Evolutionary conservation across 2,888 invertebrate species (phyloP).

Genomic region (Holacanthella duospinosa): DNA sequence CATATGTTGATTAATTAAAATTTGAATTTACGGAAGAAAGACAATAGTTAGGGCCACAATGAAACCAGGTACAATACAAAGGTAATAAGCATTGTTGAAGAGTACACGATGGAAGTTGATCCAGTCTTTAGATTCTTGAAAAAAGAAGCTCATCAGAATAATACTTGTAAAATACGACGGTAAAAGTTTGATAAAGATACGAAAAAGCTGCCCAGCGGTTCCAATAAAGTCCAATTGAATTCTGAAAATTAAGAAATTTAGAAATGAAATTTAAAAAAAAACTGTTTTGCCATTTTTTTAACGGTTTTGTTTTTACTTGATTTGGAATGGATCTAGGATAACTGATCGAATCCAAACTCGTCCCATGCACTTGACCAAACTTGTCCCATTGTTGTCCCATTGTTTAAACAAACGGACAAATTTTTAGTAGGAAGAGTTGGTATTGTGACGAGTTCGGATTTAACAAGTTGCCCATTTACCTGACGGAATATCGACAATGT

Average conservation of each 20-base stretch:
- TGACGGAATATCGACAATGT: constrained; percentile 57
- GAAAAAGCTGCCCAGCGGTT: constrained; percentile 48
- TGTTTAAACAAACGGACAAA: too few relatives aligned
- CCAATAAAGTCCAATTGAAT: constrained; percentile 19
- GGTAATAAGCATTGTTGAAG: constrained; percentile 48
- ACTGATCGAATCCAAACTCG: too few relatives aligned
- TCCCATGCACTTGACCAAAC: too few relatives aligned
- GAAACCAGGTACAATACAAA: constrained; percentile 48
- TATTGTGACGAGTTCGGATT: too few relatives aligned
- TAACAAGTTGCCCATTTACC: too few relatives aligned
- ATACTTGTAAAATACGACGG: constrained; percentile 57
- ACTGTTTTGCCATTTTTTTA: neutral
- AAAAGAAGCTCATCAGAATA: constrained; percentile 51
- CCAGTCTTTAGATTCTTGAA: constrained; percentile 45
- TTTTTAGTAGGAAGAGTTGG: too few relatives aligned
- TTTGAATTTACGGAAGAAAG: constrained; percentile 28
- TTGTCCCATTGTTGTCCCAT: too few relatives aligned
- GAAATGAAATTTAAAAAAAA: too few relatives aligned
- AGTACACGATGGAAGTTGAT: constrained; percentile 47
- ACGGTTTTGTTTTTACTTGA: neutral
- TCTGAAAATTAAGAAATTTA: too few relatives aligned
- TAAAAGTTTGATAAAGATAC: constrained; percentile 55
- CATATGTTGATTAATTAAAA: neutral
- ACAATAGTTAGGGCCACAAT: constrained; percentile 37
- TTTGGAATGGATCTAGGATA: too few relatives aligned